Conservation (phyloP, 1,140 invertebrate genomes). For the Drosophila bifasciata region DNA sequence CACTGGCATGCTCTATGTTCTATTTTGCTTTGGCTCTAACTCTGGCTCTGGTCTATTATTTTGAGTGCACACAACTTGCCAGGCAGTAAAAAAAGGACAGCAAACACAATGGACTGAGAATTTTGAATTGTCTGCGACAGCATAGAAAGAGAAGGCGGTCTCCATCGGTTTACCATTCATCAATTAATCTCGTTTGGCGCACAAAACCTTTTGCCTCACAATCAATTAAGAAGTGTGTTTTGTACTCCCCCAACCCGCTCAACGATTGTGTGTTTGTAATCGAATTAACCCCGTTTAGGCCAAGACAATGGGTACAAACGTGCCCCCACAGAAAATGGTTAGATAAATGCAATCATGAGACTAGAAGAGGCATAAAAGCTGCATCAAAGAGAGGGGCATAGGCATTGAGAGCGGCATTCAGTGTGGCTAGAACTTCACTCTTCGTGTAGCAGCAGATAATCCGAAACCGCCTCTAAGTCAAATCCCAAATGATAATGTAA, state of each 20-base stretch:
- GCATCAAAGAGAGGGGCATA: too few species aligned
- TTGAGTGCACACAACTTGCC: constrained; percentile 69
- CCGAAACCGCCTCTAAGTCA: not conserved
- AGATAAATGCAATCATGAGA: constrained; percentile 11
- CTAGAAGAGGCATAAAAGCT: too few species aligned
- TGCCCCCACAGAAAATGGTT: constrained; percentile 1
- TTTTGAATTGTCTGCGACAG: constrained; percentile 55
- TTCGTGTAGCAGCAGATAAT: too few species aligned
- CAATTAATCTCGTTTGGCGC: constrained; percentile 64
- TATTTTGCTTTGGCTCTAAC: constrained; percentile 39
- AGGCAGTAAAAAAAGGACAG: constrained; percentile 66
- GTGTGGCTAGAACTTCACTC: too few species aligned
- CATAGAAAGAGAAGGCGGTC: constrained; percentile 6
- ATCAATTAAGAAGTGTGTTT: constrained; percentile 56
- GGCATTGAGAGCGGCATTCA: too few species aligned
- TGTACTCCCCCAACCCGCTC: constrained; percentile 19
- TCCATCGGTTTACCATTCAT: constrained; percentile 35
- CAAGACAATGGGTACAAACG: constrained; percentile 17
- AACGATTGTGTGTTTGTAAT: constrained; percentile 48
- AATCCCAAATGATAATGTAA: not conserved
- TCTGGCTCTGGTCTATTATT: constrained; percentile 64
- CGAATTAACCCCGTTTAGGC: constrained; percentile 57
- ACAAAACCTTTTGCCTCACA: constrained; percentile 47
- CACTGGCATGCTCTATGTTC: constrained; percentile 13
- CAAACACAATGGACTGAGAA: constrained; percentile 8